These are phyloP conservation scores for Pristionchus pacificus DNA, from an alignment of 1,140 invertebrate species.

Conservation along the genomic window DNA sequence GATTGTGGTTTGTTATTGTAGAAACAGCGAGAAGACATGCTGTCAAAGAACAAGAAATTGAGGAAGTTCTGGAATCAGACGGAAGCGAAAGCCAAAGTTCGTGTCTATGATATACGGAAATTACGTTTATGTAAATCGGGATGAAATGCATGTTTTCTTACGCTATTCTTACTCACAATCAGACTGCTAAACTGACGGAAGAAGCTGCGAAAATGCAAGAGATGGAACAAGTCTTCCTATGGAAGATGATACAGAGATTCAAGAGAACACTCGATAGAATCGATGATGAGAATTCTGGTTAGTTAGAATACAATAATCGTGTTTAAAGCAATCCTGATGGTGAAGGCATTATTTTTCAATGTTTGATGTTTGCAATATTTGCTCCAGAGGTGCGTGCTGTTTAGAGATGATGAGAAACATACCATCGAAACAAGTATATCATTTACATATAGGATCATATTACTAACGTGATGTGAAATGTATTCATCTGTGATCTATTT, in stretches of 20 bases:
- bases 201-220: conserved; percentile 70
- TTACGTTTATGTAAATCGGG: no score
- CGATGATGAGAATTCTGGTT: conserved; percentile 40
- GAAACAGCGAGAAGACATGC: conserved; percentile 76
- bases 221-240: conserved; percentile 83
- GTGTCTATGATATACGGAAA: no score
- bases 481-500: conserved; percentile 24
- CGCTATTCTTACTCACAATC: no score
- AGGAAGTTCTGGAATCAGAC: conserved; percentile 85
- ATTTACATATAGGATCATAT: no score
- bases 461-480: no score
- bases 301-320: background rate
- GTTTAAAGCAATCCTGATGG: no score
- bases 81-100: conserved; percentile 71
- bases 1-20: conserved; percentile 48
- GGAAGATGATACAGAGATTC: conserved; percentile 84
- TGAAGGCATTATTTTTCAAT: no score
- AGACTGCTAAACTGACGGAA: conserved; percentile 66
- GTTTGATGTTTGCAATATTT: no score
- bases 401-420: no score
- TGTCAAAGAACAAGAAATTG: conserved; percentile 81
- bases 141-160: no score
- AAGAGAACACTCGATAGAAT: conserved; percentile 76
- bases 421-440: no score
- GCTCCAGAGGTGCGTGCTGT: no score